phyloP scores from a whole-genome alignment of 2,888 invertebrate species.

The Noctua janthina region DNA sequence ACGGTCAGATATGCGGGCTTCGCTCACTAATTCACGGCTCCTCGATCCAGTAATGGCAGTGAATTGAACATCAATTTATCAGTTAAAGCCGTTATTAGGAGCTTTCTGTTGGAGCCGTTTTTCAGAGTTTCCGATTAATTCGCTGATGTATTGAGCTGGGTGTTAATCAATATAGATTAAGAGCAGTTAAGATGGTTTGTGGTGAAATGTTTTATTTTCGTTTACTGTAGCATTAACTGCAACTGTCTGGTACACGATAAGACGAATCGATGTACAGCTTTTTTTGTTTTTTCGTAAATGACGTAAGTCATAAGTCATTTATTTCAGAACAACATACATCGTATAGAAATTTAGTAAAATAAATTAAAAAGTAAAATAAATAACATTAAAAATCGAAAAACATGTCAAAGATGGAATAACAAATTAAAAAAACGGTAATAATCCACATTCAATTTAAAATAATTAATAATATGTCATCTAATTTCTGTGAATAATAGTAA shows the following conservation, averaged over 20 bases:
- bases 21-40: slow-evolving; percentile 76
- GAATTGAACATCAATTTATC: slow-evolving; percentile 88
- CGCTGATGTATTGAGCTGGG: slow-evolving; percentile 31
- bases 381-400: too few species aligned
- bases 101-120: slow-evolving; percentile 58
- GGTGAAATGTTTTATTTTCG: slow-evolving; percentile 52
- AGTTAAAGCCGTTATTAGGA: slow-evolving; percentile 70
- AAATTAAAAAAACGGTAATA: too few species aligned
- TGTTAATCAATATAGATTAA: slow-evolving; percentile 57
- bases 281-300: too few species aligned
- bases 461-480: too few species aligned
- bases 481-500: too few species aligned
- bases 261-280: too few species aligned
- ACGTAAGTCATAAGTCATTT: too few species aligned
- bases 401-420: too few species aligned
- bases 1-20: slow-evolving; percentile 83
- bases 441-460: too few species aligned
- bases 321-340: too few species aligned
- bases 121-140: slow-evolving; percentile 51
- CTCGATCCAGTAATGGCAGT: slow-evolving; percentile 83
- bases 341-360: too few species aligned
- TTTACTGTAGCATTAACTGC: slow-evolving; percentile 13
- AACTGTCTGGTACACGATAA: background rate
- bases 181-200: slow-evolving; percentile 25
- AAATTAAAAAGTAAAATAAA: too few species aligned